These are phyloP conservation scores for Anoplolepis gracilipes DNA, from an alignment of 1,140 invertebrate genomes.

Conservation along the genomic window DNA sequence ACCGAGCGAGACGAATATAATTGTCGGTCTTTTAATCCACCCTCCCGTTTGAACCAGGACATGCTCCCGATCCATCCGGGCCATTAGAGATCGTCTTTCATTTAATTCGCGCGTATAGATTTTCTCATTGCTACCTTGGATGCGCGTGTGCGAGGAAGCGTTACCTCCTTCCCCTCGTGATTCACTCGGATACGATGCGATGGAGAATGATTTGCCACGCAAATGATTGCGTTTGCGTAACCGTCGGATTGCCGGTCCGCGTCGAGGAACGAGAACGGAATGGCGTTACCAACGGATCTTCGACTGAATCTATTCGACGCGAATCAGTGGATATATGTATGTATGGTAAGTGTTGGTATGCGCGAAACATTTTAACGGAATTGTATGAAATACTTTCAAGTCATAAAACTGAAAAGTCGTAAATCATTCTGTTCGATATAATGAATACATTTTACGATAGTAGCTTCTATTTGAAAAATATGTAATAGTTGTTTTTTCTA, in stretches of 20 bases:
- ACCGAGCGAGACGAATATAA: conserved; percentile 21
- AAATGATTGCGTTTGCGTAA: conserved; percentile 45
- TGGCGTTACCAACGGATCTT: neutral
- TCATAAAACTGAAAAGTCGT: neutral
- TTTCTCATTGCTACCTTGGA: conserved; percentile 57
- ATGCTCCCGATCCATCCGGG: neutral
- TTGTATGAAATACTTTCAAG: too few relatives aligned
- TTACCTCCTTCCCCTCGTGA: neutral
- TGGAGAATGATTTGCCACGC: neutral
- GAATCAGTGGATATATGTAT: conserved; percentile 15
- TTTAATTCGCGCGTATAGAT: conserved; percentile 66
- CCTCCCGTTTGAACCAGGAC: too few relatives aligned
- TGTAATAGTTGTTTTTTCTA: neutral
- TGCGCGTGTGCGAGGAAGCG: conserved; percentile 24
- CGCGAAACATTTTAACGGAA: conserved; percentile 8
- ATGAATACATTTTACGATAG: neutral
- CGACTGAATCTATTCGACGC: neutral
- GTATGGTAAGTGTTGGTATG: neutral
- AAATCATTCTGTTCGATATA: neutral
- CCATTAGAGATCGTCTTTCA: conserved; percentile 65
- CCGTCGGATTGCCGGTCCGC: conserved; percentile 19
- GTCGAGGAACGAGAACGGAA: conserved; percentile 11
- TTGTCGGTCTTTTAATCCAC: conserved; percentile 7
- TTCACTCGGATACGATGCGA: neutral
- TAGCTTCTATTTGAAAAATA: neutral